These are phyloP conservation scores for Lithophane leautieri DNA, from an alignment of 2,888 invertebrate genomes.

Conservation along the genomic window DNA sequence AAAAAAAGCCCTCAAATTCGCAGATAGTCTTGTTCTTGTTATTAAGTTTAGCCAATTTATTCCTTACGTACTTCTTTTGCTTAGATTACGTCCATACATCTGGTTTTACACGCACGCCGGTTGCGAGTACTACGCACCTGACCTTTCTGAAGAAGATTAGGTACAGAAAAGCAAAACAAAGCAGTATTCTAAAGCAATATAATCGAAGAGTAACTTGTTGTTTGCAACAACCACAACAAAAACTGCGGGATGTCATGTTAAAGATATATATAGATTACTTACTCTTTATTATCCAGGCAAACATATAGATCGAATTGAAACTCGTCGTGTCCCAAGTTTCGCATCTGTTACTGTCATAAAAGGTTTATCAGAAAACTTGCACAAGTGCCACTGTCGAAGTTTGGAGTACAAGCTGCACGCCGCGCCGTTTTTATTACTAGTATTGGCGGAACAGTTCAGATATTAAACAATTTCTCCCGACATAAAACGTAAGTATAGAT, in stretches of 20 bases:
- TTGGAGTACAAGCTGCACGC: slow-evolving; percentile 41
- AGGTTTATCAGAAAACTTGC: slow-evolving; percentile 50
- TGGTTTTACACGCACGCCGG: too few relatives aligned
- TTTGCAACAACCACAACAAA: neutral
- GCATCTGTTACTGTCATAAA: slow-evolving; percentile 22
- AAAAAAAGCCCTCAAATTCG: neutral
- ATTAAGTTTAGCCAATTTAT: neutral
- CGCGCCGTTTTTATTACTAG: slow-evolving; percentile 39
- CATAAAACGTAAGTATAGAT: neutral
- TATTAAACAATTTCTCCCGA: slow-evolving; percentile 27
- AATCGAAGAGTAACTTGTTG: neutral
- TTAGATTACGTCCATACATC: too few relatives aligned
- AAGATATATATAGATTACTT: neutral
- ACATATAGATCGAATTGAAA: neutral
- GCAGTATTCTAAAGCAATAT: neutral
- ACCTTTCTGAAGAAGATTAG: too few relatives aligned
- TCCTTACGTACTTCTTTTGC: too few relatives aligned
- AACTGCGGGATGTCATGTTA: neutral
- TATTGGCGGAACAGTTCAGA: slow-evolving; percentile 31
- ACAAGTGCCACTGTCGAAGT: slow-evolving; percentile 30
- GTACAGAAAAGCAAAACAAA: too few relatives aligned
- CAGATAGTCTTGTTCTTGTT: neutral
- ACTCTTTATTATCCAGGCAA: neutral
- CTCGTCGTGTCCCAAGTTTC: neutral
- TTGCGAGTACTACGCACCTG: too few relatives aligned